Evolutionary conservation across 2,888 invertebrate genomes (phyloP).

Genomic region (Apodemia zela): DNA sequence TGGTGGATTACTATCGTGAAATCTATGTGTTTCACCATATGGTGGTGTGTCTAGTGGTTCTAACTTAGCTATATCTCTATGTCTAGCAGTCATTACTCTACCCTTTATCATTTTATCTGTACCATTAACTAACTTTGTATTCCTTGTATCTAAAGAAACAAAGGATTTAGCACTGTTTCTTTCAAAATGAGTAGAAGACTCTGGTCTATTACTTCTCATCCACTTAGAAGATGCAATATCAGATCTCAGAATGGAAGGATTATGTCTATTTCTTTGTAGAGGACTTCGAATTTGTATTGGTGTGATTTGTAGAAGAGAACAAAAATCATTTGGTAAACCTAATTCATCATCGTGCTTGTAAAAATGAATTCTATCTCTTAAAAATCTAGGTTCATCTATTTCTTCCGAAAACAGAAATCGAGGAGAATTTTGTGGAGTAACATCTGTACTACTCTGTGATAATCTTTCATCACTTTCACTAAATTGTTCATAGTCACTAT

Average conservation of each 20-base stretch:
- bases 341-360: constrained; percentile 48
- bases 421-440: constrained; percentile 71
- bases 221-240: constrained; percentile 72
- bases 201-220: constrained; percentile 65
- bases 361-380: constrained; percentile 37
- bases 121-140: constrained; percentile 46
- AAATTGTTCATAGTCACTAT: constrained; percentile 64
- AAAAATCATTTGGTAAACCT: constrained; percentile 58
- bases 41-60: constrained; percentile 59
- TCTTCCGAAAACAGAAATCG: constrained; percentile 50
- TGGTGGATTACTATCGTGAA: constrained; percentile 42
- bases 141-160: constrained; percentile 64
- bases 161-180: constrained; percentile 74
- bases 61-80: constrained; percentile 56
- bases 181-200: constrained; percentile 64
- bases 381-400: constrained; percentile 44
- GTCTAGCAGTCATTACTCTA: constrained; percentile 62
- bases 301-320: constrained; percentile 68
- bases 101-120: constrained; percentile 50
- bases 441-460: constrained; percentile 67
- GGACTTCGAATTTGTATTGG: constrained; percentile 67
- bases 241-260: constrained; percentile 63
- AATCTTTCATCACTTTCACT: constrained; percentile 69
- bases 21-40: constrained; percentile 46
- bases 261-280: constrained; percentile 53